Conservation (phyloP, 2,888 invertebrate genomes). For the Mylabris sibirica region DNA sequence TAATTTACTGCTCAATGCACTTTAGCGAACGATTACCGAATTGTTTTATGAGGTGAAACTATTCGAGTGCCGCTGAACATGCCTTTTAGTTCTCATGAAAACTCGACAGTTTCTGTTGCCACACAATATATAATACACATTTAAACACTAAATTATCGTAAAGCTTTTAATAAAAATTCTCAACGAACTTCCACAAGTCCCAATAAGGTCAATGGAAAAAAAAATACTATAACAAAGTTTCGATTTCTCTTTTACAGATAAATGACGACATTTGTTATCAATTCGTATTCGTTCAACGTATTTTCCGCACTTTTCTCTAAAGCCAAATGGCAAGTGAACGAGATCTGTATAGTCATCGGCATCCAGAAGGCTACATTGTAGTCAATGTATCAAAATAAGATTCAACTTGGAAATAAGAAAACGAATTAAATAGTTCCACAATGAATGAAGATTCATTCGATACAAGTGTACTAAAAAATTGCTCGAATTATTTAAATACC, state of each 20-base stretch:
- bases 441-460: background rate
- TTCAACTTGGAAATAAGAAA: background rate
- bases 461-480: background rate
- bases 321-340: constrained; percentile 17
- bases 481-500: background rate
- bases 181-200: background rate
- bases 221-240: constrained; percentile 19
- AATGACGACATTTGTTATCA: constrained; percentile 64
- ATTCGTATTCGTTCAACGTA: constrained; percentile 66
- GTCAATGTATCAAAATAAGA: background rate
- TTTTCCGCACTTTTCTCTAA: constrained; percentile 46
- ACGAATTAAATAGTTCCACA: background rate
- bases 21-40: constrained; percentile 18
- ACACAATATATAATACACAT: too few relatives aligned
- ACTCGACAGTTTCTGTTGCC: background rate
- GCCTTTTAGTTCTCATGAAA: background rate
- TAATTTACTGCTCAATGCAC: constrained; percentile 23
- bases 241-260: constrained; percentile 40
- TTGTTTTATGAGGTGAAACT: constrained; percentile 7
- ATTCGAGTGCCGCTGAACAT: background rate
- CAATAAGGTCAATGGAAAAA: background rate
- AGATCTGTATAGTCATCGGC: background rate
- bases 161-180: background rate
- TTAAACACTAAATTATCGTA: background rate
- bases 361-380: background rate